phyloP scores from a whole-genome alignment of 37 sponge, comb jelly and placozoan genomes.

The Spongilla lacustris region DNA sequence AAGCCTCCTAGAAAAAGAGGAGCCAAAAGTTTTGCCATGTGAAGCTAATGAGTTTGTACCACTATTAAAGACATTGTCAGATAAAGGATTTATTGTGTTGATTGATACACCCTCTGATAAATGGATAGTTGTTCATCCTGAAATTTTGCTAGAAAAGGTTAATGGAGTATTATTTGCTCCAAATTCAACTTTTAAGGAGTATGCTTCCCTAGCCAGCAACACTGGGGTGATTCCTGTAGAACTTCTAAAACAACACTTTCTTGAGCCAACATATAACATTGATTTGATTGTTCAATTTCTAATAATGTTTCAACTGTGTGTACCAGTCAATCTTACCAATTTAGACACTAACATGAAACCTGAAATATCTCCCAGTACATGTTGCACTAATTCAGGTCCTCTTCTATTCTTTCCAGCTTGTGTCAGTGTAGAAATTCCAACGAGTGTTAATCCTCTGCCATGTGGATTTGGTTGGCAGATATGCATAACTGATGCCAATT shows the following conservation, averaged over 20 bases:
- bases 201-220: not conserved
- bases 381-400: not conserved
- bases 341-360: not conserved
- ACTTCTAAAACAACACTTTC: not conserved
- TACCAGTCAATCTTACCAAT: not conserved
- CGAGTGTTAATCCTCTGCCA: not conserved
- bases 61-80: slow-evolving; percentile 5
- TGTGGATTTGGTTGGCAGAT: slow-evolving; percentile 8
- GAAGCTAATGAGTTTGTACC: not conserved
- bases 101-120: not conserved
- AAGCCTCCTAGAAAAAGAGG: not conserved
- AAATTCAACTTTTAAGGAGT: not conserved
- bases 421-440: not conserved
- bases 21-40: not conserved
- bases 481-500: not conserved
- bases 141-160: not conserved
- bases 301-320: not conserved
- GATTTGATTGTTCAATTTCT: slow-evolving; percentile 2
- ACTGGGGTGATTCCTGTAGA: slow-evolving; percentile 4
- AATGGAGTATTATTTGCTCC: slow-evolving; percentile 19
- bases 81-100: slow-evolving; percentile 11
- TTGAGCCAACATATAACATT: not conserved
- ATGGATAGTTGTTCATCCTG: slow-evolving; percentile 10
- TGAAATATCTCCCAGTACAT: not conserved
- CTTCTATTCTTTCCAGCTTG: slow-evolving; percentile 7